phyloP scores from a whole-genome alignment of 2,797 vertebrate species.

The Dallia pectoralis region DNA sequence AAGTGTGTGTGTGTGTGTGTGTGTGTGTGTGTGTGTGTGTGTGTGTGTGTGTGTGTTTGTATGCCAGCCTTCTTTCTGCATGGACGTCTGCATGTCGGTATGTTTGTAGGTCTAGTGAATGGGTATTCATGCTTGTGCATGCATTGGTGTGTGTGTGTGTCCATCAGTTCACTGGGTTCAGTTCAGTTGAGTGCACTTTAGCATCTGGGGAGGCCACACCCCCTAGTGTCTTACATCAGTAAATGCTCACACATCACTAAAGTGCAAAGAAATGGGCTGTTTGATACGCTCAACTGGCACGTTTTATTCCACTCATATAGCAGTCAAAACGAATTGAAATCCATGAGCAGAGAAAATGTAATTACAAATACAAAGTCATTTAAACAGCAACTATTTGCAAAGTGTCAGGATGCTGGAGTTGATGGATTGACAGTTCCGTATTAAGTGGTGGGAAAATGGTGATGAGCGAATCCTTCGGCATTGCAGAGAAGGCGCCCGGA shows the following conservation, averaged over 20 bases:
- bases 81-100: neutral
- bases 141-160: conserved; percentile 31
- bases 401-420: too few species aligned
- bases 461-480: too few species aligned
- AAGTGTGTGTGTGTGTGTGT: conserved; percentile 47
- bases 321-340: neutral
- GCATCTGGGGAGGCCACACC: conserved; percentile 67
- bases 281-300: conserved; percentile 11
- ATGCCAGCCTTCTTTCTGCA: conserved; percentile 25
- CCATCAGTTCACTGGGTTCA: neutral
- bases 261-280: conserved; percentile 19
- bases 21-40: conserved; percentile 22
- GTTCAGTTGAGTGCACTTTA: neutral
- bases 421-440: too few species aligned
- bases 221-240: conserved; percentile 68
- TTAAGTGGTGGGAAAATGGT: too few species aligned
- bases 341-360: neutral
- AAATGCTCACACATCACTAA: conserved; percentile 70
- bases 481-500: too few species aligned
- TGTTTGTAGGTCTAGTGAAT: too few species aligned
- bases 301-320: too few species aligned
- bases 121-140: conserved; percentile 25
- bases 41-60: conserved; percentile 7
- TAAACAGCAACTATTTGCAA: too few species aligned
- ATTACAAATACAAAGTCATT: too few species aligned